Evolutionary conservation across 2,113 vertebrate genomes (phyloP).

Genomic region (Gymnogyps californianus): DNA sequence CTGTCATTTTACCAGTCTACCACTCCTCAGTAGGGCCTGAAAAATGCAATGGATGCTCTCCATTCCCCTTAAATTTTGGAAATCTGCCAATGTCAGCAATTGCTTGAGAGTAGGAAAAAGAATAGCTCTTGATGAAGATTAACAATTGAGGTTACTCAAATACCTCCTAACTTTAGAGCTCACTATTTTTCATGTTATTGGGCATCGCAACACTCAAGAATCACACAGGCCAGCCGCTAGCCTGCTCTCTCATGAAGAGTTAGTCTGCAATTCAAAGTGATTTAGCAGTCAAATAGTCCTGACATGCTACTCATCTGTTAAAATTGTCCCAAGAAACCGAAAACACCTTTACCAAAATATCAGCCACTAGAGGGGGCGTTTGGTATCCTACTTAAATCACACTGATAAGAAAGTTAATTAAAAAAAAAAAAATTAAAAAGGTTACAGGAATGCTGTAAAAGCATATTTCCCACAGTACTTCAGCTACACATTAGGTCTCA

Average conservation of each 20-base stretch:
- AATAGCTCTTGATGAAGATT: neutral
- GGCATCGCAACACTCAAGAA: neutral
- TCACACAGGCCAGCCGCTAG: neutral
- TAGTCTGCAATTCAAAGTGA: neutral
- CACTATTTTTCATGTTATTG: neutral
- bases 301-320: neutral
- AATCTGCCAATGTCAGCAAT: neutral
- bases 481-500: neutral
- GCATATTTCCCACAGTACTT: neutral
- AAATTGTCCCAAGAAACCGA: neutral
- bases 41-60: neutral
- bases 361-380: neutral
- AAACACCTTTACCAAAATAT: neutral
- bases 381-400: neutral
- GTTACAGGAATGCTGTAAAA: neutral
- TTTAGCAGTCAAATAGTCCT: neutral
- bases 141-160: neutral
- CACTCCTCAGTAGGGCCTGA: neutral
- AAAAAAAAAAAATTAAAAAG: neutral
- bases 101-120: neutral
- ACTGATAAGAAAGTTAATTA: neutral
- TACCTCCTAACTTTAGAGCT: neutral
- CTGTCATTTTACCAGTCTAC: neutral
- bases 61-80: neutral
- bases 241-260: neutral